Evolutionary conservation across 1,140 invertebrate species (phyloP), one percentile per base, ranked within the genome.

Genomic region (Dendrolimus punctatus): DNA sequence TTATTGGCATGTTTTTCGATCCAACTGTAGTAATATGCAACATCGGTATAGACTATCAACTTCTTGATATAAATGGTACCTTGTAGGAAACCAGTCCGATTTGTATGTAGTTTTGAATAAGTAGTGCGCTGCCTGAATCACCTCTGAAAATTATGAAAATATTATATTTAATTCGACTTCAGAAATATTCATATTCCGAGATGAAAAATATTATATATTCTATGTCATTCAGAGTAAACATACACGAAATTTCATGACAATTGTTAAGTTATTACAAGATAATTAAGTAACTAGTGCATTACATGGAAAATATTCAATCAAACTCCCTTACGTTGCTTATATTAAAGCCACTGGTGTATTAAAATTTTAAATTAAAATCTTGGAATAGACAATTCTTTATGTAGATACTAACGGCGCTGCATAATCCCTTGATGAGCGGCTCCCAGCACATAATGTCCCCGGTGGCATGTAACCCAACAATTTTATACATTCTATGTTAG

Each of bases 51-150:
- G 4, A 61, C 45, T 0, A 51, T 43, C 6, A 59, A 9, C n/a
- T 55, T n/a, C 1, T 48, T 2, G 55, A 55, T 6, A 40, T 38
- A 4, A 55, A 10, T n/a, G 46, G 56, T 7, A 50, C 42, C 9
- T 62, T 64, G 57, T 48, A 64, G 5, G 65, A 64, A 4, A 68
- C 59, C 6, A 68, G 8, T 8, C 62, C 65, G 4, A 64, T 56
- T 43, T 68, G 65, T 37, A 67, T 57, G 52, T 53, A 64, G 6
- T 49, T 42, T 2, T 44, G 36, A 5, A 64, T 50, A 6, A 64
- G 37, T 8, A 68, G 45, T 4, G 62, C 55, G 38, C 65, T 64
- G 6, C 65, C 65, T 8, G 65, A 68, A 40, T 68, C 65, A 23
- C 65, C 62, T 7, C 65, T 68, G 54, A 10, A 66, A 63, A 53